Percentiles rank a stretch among this genome's conserved stretches.
These are phyloP conservation scores for Cladorhizidae sp. DNA, from an alignment of 37 sponge, comb jelly and placozoan genomes.

Conservation along the genomic window DNA sequence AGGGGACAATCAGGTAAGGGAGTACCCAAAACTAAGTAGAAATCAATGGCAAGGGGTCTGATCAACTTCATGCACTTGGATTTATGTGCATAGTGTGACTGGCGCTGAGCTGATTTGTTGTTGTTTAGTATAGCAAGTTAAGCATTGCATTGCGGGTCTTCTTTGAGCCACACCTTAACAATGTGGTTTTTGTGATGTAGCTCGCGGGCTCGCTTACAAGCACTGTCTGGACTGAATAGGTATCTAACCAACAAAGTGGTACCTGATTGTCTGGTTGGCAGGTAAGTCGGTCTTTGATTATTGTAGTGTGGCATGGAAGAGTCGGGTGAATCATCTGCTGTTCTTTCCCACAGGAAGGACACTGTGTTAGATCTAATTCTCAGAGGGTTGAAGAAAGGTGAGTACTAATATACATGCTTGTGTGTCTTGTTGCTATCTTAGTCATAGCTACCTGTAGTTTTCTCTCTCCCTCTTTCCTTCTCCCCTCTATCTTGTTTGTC, in stretches of 20 bases:
- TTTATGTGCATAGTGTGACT: no score
- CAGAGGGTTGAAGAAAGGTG: constrained; percentile 68
- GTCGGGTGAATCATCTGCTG: not conserved
- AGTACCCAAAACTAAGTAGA: no score
- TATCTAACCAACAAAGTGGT: constrained; percentile 36
- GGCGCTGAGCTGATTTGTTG: no score
- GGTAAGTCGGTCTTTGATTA: constrained; percentile 48
- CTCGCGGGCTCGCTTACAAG: constrained; percentile 48
- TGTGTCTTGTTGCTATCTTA: no score
- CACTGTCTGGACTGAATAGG: constrained; percentile 49
- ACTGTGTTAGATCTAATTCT: constrained; percentile 50
- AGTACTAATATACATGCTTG: not conserved
- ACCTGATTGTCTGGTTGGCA: constrained; percentile 31
- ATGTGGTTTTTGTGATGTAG: constrained; percentile 24
- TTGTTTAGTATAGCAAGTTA: no score
- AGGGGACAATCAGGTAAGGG: no score
- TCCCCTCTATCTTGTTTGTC: not conserved
- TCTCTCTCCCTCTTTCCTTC: not conserved
- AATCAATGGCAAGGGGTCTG: no score
- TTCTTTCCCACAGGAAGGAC: constrained; percentile 51
- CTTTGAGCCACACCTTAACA: no score
- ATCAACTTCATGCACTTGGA: no score
- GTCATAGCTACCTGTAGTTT: no score
- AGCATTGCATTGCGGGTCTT: no score
- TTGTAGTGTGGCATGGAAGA: no score